Evolutionary conservation across 2,113 vertebrate genomes (phyloP).

Genomic region (Etheostoma spectabile): DNA sequence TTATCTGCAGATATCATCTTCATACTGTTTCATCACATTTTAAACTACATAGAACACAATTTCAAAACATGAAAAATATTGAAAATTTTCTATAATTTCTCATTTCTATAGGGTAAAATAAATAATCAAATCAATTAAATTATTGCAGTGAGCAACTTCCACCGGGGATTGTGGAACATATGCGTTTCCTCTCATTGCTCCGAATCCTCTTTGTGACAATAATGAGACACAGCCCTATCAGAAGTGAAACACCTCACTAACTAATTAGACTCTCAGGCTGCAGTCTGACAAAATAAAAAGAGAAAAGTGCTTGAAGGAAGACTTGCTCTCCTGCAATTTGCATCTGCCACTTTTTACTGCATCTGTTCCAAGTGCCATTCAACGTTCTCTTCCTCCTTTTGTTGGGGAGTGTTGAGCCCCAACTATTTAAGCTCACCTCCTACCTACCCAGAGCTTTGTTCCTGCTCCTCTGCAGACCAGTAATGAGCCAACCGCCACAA

Average conservation of each 20-base stretch:
- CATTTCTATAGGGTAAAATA: slow-evolving; percentile 61
- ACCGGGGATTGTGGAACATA: slow-evolving; percentile 72
- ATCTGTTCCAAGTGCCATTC: slow-evolving; percentile 88
- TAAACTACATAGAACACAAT: slow-evolving; percentile 17
- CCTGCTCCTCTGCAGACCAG: slow-evolving; percentile 92
- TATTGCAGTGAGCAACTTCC: slow-evolving; percentile 60
- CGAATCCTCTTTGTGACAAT: slow-evolving; percentile 73
- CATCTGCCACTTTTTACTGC: slow-evolving; percentile 87
- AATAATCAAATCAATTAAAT: slow-evolving; percentile 61
- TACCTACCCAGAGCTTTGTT: slow-evolving; percentile 95
- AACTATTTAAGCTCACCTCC: slow-evolving; percentile 99
- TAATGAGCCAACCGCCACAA: slow-evolving; percentile 98
- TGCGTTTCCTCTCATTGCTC: slow-evolving; percentile 62
- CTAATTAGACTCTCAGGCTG: slow-evolving; percentile 83
- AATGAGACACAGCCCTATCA: slow-evolving; percentile 75
- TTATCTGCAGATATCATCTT: slow-evolving; percentile 56
- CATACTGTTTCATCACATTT: slow-evolving; percentile 51
- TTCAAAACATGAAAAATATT: slow-evolving; percentile 43
- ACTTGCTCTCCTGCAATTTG: slow-evolving; percentile 82
- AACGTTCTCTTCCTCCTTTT: slow-evolving; percentile 81
- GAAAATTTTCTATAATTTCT: slow-evolving; percentile 21
- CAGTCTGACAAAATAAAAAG: slow-evolving; percentile 78
- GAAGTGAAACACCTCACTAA: slow-evolving; percentile 80
- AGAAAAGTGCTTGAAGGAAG: slow-evolving; percentile 81
- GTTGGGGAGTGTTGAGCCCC: slow-evolving; percentile 87